A percentile compares a stretch with the other conserved stretches of the same genome.
Conservation (phyloP, 2,797 vertebrate genomes). For the Mus spretus region DNA sequence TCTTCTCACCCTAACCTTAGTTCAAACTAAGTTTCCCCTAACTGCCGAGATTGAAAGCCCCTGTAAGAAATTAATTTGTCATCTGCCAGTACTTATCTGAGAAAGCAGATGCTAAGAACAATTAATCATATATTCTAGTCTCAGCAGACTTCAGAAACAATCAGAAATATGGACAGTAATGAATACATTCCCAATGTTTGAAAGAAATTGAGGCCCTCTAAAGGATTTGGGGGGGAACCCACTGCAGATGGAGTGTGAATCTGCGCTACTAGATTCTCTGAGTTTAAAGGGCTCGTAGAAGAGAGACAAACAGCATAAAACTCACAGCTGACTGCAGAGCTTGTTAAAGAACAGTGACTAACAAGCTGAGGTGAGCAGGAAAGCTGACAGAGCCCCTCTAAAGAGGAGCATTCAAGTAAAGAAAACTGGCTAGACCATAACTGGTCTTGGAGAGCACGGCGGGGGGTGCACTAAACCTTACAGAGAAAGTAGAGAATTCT, state of each 20-base stretch:
- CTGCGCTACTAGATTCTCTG: not conserved
- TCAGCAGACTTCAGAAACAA: slow-evolving; percentile 5
- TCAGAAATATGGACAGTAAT: not conserved
- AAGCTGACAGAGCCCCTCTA: not conserved
- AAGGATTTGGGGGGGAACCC: not conserved
- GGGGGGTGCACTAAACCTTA: not conserved
- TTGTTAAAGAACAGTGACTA: not conserved
- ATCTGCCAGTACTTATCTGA: slow-evolving; percentile 19
- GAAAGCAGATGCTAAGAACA: slow-evolving; percentile 11
- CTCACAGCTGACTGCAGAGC: not conserved
- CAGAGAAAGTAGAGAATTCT: not conserved
- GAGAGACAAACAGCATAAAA: not conserved
- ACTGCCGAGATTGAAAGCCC: not conserved
- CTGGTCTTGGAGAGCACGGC: not conserved
- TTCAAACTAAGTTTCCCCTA: not conserved
- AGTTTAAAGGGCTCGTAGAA: not conserved
- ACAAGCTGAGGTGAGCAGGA: not conserved
- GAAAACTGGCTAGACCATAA: not conserved
- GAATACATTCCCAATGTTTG: not conserved
- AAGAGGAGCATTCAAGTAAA: not conserved
- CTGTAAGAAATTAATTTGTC: slow-evolving; percentile 7
- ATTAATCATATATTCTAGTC: not conserved
- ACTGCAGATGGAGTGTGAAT: not conserved
- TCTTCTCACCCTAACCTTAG: not conserved
- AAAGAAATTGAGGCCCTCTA: not conserved